Conservation (phyloP, 2,113 vertebrate genomes). For the Callocephalon fimbriatum region DNA sequence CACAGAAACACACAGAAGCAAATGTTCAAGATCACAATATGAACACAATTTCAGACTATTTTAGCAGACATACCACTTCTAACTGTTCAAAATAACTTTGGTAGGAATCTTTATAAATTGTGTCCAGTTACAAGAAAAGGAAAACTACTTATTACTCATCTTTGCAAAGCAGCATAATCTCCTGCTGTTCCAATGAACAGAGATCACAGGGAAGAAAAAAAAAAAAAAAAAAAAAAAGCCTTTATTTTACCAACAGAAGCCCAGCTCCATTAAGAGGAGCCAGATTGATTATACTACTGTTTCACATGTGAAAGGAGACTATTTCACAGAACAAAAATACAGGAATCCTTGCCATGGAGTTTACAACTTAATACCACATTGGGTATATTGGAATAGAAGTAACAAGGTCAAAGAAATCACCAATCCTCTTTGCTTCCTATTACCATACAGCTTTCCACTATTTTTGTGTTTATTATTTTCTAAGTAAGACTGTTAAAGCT, state of each 20-base stretch:
- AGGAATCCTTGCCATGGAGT: background rate
- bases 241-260: background rate
- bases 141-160: background rate
- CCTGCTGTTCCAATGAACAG: background rate
- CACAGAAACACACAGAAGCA: background rate
- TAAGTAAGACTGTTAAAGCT: background rate
- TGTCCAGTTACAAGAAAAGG: slow-evolving; percentile 1
- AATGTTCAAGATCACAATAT: background rate
- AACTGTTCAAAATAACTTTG: slow-evolving; percentile 7
- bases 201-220: background rate
- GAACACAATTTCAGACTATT: background rate
- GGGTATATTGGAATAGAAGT: background rate
- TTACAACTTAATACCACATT: background rate
- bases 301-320: background rate
- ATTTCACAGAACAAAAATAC: background rate
- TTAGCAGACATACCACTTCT: background rate
- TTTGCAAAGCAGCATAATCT: background rate
- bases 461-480: background rate
- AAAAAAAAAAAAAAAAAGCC: background rate
- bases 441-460: background rate
- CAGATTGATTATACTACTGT: background rate
- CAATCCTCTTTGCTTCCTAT: background rate
- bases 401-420: background rate
- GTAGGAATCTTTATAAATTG: background rate
- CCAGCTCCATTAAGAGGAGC: background rate